These are phyloP conservation scores for Carterocephalus palaemon DNA, from an alignment of 2,888 invertebrate genomes.

Conservation along the genomic window DNA sequence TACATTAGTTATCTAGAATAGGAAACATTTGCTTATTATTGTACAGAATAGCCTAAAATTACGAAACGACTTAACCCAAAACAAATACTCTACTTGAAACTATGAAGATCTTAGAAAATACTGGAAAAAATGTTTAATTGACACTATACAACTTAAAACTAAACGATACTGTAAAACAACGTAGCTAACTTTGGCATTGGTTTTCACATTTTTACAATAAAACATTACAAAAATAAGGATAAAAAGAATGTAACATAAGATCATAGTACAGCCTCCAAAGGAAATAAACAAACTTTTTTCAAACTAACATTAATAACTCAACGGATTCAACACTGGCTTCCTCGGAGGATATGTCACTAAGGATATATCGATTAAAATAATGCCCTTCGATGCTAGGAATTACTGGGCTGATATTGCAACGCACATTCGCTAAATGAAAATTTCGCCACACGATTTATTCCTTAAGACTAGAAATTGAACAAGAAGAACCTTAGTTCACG, in stretches of 20 bases:
- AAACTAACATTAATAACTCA: slow-evolving; percentile 69
- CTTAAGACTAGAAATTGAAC: slow-evolving; percentile 76
- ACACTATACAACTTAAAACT: slow-evolving; percentile 76
- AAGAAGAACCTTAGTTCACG: slow-evolving; percentile 39
- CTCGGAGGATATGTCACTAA: slow-evolving; percentile 70
- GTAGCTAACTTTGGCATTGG: slow-evolving; percentile 79
- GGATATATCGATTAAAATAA: slow-evolving; percentile 58
- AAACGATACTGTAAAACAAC: slow-evolving; percentile 72
- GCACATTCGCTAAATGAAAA: slow-evolving; percentile 39
- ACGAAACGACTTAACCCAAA: slow-evolving; percentile 67
- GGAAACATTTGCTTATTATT: slow-evolving; percentile 75
- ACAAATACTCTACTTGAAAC: slow-evolving; percentile 61
- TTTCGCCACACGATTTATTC: slow-evolving; percentile 56
- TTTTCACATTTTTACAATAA: slow-evolving; percentile 71
- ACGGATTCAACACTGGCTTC: slow-evolving; percentile 58
- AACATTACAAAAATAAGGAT: slow-evolving; percentile 73
- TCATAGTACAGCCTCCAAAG: slow-evolving; percentile 49
- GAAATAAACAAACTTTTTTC: slow-evolving; percentile 52
- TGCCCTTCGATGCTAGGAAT: slow-evolving; percentile 63
- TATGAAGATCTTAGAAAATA: slow-evolving; percentile 74
- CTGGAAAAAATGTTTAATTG: slow-evolving; percentile 74
- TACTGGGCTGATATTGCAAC: slow-evolving; percentile 71
- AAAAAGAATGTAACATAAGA: slow-evolving; percentile 62
- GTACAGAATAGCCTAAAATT: slow-evolving; percentile 69
- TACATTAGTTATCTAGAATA: slow-evolving; percentile 73